Base-by-base conservation (phyloP, 1,140 invertebrate genomes). In the Euwallacea fornicatus region DNA sequence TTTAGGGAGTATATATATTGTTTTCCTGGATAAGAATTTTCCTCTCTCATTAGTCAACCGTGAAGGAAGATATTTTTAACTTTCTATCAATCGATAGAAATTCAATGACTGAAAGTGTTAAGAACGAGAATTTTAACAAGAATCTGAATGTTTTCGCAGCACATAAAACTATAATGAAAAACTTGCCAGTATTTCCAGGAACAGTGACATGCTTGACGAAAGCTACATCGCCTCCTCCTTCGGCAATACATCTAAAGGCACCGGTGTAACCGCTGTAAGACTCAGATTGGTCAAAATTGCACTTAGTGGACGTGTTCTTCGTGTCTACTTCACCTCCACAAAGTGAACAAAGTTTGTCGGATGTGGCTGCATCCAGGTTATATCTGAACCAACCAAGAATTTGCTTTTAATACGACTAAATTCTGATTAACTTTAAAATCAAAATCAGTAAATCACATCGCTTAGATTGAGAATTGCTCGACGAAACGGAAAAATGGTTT, bases 221-320 rank as follows among this genome's bases (percentile, higher is more conserved):
- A 10, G 88, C 88, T 7, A 90, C 85, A 78, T 90, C 85, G 21
- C 86, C 88, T 46, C 82, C 82, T 42, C 84, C 85, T 81, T 88
- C 84, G 7, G 85, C 84, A 42, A 91, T 79, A 80, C 89, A 93
- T 77, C 88, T 82, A 66, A 91, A 86, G 42, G 90, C 88, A 42
- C 90, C 85, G 53, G 76, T 75, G 47, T 83, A 83, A 11, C 83
- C 83, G 47, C 75, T 81, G 75, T 80, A 85, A 62, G 80, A 73
- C 73, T 85, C 84, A 0, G 76, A 78, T 6, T 80, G 72, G 16
- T 80, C 79, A 0, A 77, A 71, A 56, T 79, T 82, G 63, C 84
- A 85, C 54, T 83, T 83, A 3, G 79, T 82, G 0, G 64, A 76
- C 46, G 7, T 80, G 56, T 83, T 76, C 3, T 80, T 80, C 0